These are phyloP conservation scores for Drosophila ercepeae DNA, from an alignment of 1,140 invertebrate genomes.

Conservation along the genomic window DNA sequence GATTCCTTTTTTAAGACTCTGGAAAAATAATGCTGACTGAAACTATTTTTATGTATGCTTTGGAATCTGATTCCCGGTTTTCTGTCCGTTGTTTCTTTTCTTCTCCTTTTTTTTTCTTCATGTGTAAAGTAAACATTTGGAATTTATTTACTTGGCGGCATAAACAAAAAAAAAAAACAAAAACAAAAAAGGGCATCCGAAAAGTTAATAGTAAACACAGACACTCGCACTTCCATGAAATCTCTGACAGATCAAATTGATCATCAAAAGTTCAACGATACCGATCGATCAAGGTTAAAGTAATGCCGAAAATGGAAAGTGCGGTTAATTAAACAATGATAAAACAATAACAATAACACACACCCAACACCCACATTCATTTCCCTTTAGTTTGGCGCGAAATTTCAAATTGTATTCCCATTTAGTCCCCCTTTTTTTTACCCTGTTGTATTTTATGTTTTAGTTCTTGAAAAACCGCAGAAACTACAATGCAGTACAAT, in stretches of 20 bases:
- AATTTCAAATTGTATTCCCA: conserved; percentile 33
- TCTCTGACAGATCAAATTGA: conserved; percentile 44
- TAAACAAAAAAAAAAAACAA: conserved; percentile 22
- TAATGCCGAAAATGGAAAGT: conserved; percentile 54
- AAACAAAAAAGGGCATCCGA: conserved; percentile 18
- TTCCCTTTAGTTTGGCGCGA: conserved; percentile 2
- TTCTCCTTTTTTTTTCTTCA: conserved; percentile 26
- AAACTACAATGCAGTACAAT: conserved; percentile 74
- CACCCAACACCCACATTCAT: background rate
- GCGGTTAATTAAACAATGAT: conserved; percentile 46
- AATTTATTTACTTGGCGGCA: conserved; percentile 53
- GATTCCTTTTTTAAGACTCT: conserved; percentile 23
- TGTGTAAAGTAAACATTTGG: conserved; percentile 43
- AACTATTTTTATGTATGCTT: conserved; percentile 34
- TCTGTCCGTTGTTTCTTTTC: too few relatives aligned
- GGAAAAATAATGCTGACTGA: conserved; percentile 9
- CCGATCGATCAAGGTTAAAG: conserved; percentile 71
- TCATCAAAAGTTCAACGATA: conserved; percentile 74
- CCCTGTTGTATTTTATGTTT: conserved; percentile 37
- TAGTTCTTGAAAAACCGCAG: conserved; percentile 57
- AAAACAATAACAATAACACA: conserved; percentile 6
- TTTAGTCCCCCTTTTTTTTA: conserved; percentile 7
- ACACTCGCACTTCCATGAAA: conserved; percentile 1
- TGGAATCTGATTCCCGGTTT: conserved; percentile 30
- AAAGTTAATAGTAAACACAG: conserved; percentile 49